These are phyloP conservation scores for Poeciliopsis turneri DNA, from an alignment of 2,797 vertebrate genomes.

Conservation along the genomic window DNA sequence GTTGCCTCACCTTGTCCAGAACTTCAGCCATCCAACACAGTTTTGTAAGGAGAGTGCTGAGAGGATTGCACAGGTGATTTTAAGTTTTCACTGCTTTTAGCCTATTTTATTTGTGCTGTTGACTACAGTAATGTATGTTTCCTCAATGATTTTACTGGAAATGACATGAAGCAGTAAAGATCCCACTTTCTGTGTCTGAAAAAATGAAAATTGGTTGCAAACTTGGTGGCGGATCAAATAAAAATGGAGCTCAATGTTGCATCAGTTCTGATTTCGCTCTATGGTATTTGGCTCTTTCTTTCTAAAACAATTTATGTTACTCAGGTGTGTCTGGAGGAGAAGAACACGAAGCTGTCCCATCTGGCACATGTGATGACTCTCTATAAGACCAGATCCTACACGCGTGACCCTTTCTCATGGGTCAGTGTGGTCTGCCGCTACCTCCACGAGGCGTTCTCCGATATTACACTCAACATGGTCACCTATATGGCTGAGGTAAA, in stretches of 20 bases:
- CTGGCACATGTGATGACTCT: conserved; percentile 98
- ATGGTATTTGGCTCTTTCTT: background rate
- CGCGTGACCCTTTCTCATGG: conserved; percentile 95
- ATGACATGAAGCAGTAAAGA: background rate
- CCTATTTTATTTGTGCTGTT: no score
- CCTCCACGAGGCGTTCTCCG: conserved; percentile 94
- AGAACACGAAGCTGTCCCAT: conserved; percentile 95
- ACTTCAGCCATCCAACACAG: conserved; percentile 95
- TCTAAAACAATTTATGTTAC: background rate
- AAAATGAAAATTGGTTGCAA: background rate
- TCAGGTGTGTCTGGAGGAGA: conserved; percentile 96
- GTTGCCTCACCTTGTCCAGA: conserved; percentile 95
- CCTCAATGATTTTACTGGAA: background rate
- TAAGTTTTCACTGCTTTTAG: background rate
- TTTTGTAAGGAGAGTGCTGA: conserved; percentile 98
- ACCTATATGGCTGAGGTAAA: conserved; percentile 96
- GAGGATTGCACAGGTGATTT: conserved; percentile 94
- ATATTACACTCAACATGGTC: conserved; percentile 95
- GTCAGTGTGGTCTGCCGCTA: conserved; percentile 98
- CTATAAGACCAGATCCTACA: conserved; percentile 97
- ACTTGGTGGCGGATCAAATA: background rate
- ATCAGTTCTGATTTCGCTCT: background rate
- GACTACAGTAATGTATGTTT: background rate
- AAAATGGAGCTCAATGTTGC: background rate
- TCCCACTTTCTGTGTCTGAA: background rate